Base-by-base conservation (phyloP, 2,888 invertebrate species). In the Spodoptera littoralis region DNA sequence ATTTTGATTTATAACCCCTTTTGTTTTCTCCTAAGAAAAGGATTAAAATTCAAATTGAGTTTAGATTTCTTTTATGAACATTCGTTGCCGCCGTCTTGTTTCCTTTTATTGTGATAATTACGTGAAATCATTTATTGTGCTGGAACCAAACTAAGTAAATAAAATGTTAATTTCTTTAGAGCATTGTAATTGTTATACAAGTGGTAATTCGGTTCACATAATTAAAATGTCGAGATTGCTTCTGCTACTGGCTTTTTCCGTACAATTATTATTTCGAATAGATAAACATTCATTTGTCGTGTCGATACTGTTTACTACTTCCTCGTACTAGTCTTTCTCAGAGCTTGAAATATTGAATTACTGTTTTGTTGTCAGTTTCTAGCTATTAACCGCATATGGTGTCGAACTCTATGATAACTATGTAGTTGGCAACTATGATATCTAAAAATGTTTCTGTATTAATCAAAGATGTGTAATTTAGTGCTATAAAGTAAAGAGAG, bases 1-100 rank as follows among this genome's bases (percentile, higher is more conserved):
- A 77, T 77, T 77, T 73, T 83, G 86, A 88, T 87, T 87, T 87
- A 88, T 81, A 56, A 54, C 55, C 11, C 12, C 60, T 76, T 76
- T 85, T 85, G 81, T 84, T 84, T 84, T 79, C 71, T 65, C 43
- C 63, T 65, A 60, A 42, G 66, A 70, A 60, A 71, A 66, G 63
- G 65, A 68, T 73, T 65, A 73, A 65, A 71, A 62, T 76, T 77
- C 30, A 74, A 77, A 75, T 75, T 63, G 54, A 49, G 47, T 54
- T 4, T 11, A 50, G 48, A 55, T 51, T 60, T 62, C 47, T 62
- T 59, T 64, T 56, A 44, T 59, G 52, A 47, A 53, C 41, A 48
- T 65, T 64, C 48, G 1, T 42, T 44, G 13, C 50, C 60, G 27
- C 43, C 45, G 45, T 52, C 55, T 52, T 47, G 46, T n/a, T 64